phyloP scores from a whole-genome alignment of 2,113 vertebrate species.

The Pseudonaja textilis region DNA sequence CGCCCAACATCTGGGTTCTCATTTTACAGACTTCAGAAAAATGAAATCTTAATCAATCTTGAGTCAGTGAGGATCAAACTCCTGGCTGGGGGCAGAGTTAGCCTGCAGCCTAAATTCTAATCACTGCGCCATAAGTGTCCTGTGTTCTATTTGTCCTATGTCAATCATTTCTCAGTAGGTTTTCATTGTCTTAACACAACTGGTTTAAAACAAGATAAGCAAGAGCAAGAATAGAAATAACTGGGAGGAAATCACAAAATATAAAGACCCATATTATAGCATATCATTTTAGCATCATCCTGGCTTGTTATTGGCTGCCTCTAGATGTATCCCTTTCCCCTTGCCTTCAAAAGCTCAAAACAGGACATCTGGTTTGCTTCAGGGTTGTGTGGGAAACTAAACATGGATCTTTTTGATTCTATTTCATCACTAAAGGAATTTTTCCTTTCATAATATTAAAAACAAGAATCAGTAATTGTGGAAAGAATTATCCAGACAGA shows the following conservation, averaged over 20 bases:
- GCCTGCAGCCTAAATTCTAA: background rate
- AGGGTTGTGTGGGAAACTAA: background rate
- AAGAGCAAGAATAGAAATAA: background rate
- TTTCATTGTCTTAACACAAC: conserved; percentile 18
- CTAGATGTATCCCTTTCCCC: background rate
- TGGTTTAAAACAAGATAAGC: background rate
- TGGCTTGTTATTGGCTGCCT: background rate
- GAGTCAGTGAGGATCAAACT: background rate
- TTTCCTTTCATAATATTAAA: background rate
- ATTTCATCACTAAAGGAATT: background rate
- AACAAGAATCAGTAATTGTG: background rate
- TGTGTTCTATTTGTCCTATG: background rate
- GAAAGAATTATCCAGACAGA: background rate
- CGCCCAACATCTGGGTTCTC: background rate
- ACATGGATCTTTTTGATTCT: background rate
- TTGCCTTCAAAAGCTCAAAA: background rate
- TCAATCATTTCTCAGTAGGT: background rate
- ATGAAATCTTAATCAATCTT: background rate
- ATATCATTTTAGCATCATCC: background rate
- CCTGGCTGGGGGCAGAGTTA: background rate
- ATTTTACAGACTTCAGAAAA: background rate
- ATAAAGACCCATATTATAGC: background rate
- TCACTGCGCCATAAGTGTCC: background rate
- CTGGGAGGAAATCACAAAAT: background rate
- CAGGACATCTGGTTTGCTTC: background rate